These are phyloP conservation scores for Chamaea fasciata DNA, from an alignment of 2,113 vertebrate species.

Conservation along the genomic window DNA sequence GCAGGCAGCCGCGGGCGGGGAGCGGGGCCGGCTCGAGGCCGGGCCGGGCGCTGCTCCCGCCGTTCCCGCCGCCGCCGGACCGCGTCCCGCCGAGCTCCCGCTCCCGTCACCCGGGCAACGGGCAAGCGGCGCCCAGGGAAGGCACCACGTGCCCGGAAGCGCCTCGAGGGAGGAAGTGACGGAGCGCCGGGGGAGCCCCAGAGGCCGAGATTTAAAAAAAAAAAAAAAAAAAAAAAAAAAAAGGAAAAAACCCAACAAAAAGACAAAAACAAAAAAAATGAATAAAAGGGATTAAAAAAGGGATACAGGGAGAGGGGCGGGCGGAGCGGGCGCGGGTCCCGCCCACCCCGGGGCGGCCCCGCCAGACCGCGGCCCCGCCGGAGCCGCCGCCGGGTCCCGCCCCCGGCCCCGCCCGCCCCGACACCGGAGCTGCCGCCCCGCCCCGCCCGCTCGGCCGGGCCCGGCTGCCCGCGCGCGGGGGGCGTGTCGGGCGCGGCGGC, in stretches of 20 bases:
- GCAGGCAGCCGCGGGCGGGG: background rate
- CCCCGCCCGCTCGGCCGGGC: too few species aligned
- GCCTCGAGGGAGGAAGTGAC: slow-evolving; percentile 30
- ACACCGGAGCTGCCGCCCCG: too few species aligned
- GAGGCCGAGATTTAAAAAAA: background rate
- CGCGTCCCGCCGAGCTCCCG: background rate
- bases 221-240: background rate
- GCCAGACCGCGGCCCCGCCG: too few species aligned
- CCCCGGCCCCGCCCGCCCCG: too few species aligned
- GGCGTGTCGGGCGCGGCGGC: too few species aligned
- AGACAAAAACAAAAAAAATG: too few species aligned
- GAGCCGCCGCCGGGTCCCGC: too few species aligned
- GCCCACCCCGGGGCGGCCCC: background rate
- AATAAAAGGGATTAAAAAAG: too few species aligned
- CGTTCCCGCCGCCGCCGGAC: background rate
- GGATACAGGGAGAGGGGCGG: background rate
- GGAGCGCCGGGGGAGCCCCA: background rate
- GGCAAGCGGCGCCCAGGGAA: background rate
- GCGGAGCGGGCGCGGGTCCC: background rate
- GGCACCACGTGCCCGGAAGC: slow-evolving; percentile 17
- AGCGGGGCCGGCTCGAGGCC: too few species aligned
- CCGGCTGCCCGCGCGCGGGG: too few species aligned
- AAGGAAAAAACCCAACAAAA: background rate
- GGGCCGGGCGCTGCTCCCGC: background rate
- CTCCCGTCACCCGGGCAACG: background rate